Base-by-base conservation (phyloP, 2,797 vertebrate genomes). In the Adrianichthys oophorus region DNA sequence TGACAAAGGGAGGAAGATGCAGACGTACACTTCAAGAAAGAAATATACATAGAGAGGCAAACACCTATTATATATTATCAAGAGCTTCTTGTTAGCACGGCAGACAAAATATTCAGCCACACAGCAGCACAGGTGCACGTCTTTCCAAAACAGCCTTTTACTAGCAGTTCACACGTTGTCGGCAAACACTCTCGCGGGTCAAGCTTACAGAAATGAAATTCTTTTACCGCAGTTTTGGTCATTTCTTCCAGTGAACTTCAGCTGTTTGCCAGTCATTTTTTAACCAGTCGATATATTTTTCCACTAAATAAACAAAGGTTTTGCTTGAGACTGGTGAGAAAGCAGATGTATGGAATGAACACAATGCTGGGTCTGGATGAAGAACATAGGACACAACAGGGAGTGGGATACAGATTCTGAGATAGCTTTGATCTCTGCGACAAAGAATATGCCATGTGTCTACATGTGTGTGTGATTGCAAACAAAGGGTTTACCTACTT, bases 351-450 rank as follows among this genome's bases (percentile, higher is more conserved):
- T 12, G 46, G 0, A 40, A 32, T 26, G 17, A 43, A 16, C 45
- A 15, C 16, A 42, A 13, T 56, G 49, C 62, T 62, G 67, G 46
- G 24, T 26, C 24, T 26, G 24, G 24, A 26, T 58, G 44, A 50
- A 49, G 64, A 59, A 71, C 40, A 56, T 24, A 41, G 56, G 48
- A 52, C 73, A 72, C 74, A 45, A 29, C 59, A 56, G 81, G 79
- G 72, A 67, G 71, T 24, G 55, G 56, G 52, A 68, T 65, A 73
- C 57, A 69, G 56, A 76, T 24, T 53, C 69, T 65, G 56, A 60
- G 64, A 78, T 62, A 26, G 26, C 74, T 84, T 87, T 87, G 75
- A 87, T 87, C 70, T 73, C 66, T 62, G 40, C 58, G 63, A 82
- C 60, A 52, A 76, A 49, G 48, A 62, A 68, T 47, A 79, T 70